phyloP scores from a whole-genome alignment of 1,140 invertebrate species.

The Vanessa atalanta region DNA sequence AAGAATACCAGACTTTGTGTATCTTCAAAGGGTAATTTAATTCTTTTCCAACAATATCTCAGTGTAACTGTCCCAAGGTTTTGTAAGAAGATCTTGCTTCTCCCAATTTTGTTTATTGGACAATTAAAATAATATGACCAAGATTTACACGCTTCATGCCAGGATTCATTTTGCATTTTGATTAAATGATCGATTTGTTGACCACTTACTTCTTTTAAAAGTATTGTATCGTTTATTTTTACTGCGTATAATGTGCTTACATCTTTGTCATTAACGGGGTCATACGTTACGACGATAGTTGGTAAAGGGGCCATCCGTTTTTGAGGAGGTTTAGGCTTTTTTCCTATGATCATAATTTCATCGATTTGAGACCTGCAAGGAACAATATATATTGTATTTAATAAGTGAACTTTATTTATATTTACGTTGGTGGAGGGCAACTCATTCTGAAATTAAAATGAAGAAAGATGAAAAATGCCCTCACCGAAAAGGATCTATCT shows the following conservation, averaged over 20 bases:
- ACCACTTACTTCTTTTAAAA: slow-evolving; percentile 52
- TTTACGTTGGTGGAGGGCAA: too few species aligned
- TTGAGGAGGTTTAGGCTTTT: slow-evolving; percentile 51
- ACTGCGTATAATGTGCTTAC: slow-evolving; percentile 51
- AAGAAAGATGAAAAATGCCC: slow-evolving; percentile 1
- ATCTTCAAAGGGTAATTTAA: slow-evolving; percentile 53
- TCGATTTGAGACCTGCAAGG: slow-evolving; percentile 56
- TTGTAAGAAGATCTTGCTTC: slow-evolving; percentile 60
- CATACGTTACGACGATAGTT: slow-evolving; percentile 36
- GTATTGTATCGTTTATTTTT: slow-evolving; percentile 65
- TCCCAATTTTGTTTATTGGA: slow-evolving; percentile 55
- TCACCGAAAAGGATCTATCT: slow-evolving; percentile 68
- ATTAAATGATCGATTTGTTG: slow-evolving; percentile 44
- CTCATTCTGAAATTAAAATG: not conserved
- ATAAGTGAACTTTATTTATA: not conserved
- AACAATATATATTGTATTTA: not conserved
- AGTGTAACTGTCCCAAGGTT: slow-evolving; percentile 69
- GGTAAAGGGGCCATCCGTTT: slow-evolving; percentile 49
- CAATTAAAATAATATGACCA: slow-evolving; percentile 75
- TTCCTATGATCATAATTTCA: slow-evolving; percentile 59
- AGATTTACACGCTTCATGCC: slow-evolving; percentile 53
- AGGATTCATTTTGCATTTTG: slow-evolving; percentile 53
- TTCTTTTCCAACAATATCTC: slow-evolving; percentile 72
- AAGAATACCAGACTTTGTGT: slow-evolving; percentile 66
- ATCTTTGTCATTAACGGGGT: not conserved